A percentile compares a stretch with the other conserved stretches of the same genome.
Conservation (phyloP, 2,113 vertebrate genomes). For the Monopterus albus region DNA sequence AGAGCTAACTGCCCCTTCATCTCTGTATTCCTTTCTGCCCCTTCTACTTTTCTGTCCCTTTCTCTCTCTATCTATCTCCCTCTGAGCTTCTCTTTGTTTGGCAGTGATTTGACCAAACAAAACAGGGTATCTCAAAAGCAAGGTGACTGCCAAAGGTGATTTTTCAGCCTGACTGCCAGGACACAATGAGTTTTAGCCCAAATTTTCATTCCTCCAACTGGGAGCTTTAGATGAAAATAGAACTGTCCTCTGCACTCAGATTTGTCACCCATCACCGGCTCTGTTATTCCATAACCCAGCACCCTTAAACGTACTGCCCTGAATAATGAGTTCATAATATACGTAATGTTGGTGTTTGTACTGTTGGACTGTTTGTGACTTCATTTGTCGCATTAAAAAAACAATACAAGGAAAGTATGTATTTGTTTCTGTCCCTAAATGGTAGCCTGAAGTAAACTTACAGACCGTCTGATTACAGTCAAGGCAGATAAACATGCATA, state of each 20-base stretch:
- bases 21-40: constrained; percentile 9
- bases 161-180: constrained; percentile 58
- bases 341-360: constrained; percentile 38
- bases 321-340: constrained; percentile 47
- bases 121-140: constrained; percentile 53
- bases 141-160: constrained; percentile 70
- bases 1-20: constrained; percentile 22
- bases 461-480: background rate
- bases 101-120: constrained; percentile 61
- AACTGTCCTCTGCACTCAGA: constrained; percentile 49
- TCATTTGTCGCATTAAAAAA: constrained; percentile 44
- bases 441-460: constrained; percentile 16
- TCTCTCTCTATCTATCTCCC: constrained; percentile 14
- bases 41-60: background rate
- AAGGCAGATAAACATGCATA: background rate
- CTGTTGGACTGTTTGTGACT: constrained; percentile 2
- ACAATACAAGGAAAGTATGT: background rate
- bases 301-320: constrained; percentile 24
- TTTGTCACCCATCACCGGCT: constrained; percentile 51
- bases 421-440: constrained; percentile 18
- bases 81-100: constrained; percentile 46
- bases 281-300: constrained; percentile 29
- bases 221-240: constrained; percentile 55
- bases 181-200: constrained; percentile 61
- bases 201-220: constrained; percentile 49